These are phyloP conservation scores for Bolinopsis microptera DNA, from an alignment of 37 sponge, comb jelly and placozoan species.

Conservation along the genomic window DNA sequence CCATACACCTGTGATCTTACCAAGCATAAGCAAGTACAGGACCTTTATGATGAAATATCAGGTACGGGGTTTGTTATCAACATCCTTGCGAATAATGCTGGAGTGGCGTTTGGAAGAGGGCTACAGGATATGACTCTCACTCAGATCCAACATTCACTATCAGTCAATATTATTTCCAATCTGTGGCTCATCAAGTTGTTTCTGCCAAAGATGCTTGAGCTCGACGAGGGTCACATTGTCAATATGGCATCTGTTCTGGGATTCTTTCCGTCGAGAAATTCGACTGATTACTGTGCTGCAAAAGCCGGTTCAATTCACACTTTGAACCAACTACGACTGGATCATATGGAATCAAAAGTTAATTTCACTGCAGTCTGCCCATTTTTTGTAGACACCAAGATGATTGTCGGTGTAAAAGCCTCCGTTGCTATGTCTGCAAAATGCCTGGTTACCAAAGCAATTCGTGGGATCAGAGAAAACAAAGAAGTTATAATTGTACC, in stretches of 20 bases:
- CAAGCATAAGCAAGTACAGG: not conserved
- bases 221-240: slow-evolving; percentile 15
- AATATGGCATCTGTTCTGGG: slow-evolving; percentile 41
- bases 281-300: slow-evolving; percentile 52
- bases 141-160: not conserved
- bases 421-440: not conserved
- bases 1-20: slow-evolving; percentile 47
- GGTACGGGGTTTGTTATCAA: not conserved
- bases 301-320: slow-evolving; percentile 43
- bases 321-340: not conserved
- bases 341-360: not conserved
- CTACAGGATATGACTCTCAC: slow-evolving; percentile 10
- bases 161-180: not conserved
- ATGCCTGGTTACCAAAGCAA: not conserved
- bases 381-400: slow-evolving; percentile 14
- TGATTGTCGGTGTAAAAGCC: not conserved
- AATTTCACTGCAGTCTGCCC: slow-evolving; percentile 56
- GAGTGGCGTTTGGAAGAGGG: not conserved
- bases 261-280: not conserved
- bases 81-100: slow-evolving; percentile 48
- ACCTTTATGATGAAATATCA: not conserved
- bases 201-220: slow-evolving; percentile 26
- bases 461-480: not conserved
- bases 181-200: slow-evolving; percentile 49
- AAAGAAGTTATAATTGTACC: not conserved